Base-by-base conservation (phyloP, 2,797 vertebrate species). In the Tiaroga cobitis region DNA sequence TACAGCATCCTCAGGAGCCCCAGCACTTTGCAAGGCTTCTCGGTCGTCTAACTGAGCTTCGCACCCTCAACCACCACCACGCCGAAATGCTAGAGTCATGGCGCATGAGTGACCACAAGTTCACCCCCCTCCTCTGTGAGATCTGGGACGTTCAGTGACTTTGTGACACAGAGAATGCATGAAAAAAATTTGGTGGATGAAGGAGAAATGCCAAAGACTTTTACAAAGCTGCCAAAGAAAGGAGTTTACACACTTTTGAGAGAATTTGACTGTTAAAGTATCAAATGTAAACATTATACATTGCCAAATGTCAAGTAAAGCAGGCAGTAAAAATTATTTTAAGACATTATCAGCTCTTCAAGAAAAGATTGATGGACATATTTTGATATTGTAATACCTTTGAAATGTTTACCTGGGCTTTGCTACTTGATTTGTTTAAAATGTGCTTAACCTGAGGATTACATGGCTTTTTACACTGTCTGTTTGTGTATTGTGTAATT, bases 141-240 rank as follows among this genome's bases (percentile, higher is more conserved):
- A 97, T 99, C 94, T 99, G 98, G 98, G 98, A 99, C 10, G 97
- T 99, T 65, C 97, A 99, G 94, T 99, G 96, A 98, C 4, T 2
- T 65, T 16, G 65, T 37, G 21, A 16, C 46, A n/a, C n/a, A 26
- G 29, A 46, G 51, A 39, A 54, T 10, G 8, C 37, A 83, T 1
- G 18, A 7, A 2, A 0, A 37, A 32, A 8, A 26, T 2, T 63
- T 41, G 56, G 79, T 39, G 54, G 9, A 43, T 1, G 39, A 26
- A 29, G 0, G 1, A 70, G 15, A 54, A 49, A 29, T 61, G 37
- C 5, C 24, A 78, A 34, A 74, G 81, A 89, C 89, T 49, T 85
- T 75, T 19, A 43, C 19, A 34, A 76, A 81, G 49, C 79, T 81
- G 61, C 39, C 56, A 67, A 80, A 74, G 15, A 68, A 46, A 54